Evolutionary conservation across 37 sponge, comb jelly and placozoan species (phyloP), one percentile per base, ranked within the genome.

Genomic region (Ephydatia muelleri): DNA sequence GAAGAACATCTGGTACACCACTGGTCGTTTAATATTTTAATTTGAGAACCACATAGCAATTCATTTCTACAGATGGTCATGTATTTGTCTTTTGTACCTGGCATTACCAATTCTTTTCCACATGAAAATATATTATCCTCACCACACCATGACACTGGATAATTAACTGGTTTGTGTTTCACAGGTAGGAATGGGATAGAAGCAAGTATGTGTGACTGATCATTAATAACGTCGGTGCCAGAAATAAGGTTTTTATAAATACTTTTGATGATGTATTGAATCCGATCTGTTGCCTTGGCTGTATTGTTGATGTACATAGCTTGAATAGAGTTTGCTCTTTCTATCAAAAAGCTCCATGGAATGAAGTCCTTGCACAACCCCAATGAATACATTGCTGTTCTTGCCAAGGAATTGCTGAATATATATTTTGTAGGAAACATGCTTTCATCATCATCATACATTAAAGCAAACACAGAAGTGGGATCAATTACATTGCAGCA

Each of bases 131-230:
- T 9, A 73, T 39, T 2, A 0, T 23, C 74, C 9, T 89, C 84
- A 26, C 89, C 89, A 65, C 21, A 38, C 89, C 89, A 89, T 9
- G 11, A 43, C 27, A 85, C 5, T n/a, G 68, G 79, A 48, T 73
- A 80, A 30, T 33, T 32, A 21, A 9, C 31, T 25, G 87, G 87
- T 43, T 83, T 83, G 30, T 49, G 26, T 39, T 72, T 29, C 4
- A 76, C 69, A 32, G 88, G 92, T n/a, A 92, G 65, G 28, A 92
- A 92, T 23, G 78, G 67, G 29, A 92, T 49, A 25, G 19, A 36
- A 6, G 72, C 43, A 11, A 90, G 67, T 70, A 23, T 30, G 4
- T 87, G 21, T 75, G 81, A 57, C 30, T 47, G n/a, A 1, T 27
- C 39, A 32, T 33, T 9, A 2, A 22, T 33, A 39, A 0, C 14